These are phyloP conservation scores for Rhizomys pruinosus DNA, from an alignment of 2,113 vertebrate species.

Conservation along the genomic window DNA sequence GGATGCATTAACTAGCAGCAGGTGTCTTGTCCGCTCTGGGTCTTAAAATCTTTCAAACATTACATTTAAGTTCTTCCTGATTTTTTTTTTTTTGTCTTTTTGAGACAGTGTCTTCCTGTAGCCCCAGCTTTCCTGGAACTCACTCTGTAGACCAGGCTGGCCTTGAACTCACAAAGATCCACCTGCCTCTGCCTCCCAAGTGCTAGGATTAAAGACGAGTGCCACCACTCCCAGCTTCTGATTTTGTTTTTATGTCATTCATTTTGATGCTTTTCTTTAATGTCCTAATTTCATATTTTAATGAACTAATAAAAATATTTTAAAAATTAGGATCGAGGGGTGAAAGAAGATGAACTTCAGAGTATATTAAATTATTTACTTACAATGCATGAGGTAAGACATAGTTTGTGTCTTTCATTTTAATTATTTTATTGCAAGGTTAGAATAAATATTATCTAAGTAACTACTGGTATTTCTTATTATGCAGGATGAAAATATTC, in stretches of 20 bases:
- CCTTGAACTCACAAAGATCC: too few species aligned
- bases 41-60: too few species aligned
- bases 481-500: slow-evolving; percentile 97
- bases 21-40: too few species aligned
- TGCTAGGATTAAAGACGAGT: too few species aligned
- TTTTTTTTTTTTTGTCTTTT: too few species aligned
- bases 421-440: slow-evolving; percentile 59
- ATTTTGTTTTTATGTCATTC: neutral
- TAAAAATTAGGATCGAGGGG: slow-evolving; percentile 93
- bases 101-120: too few species aligned
- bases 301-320: slow-evolving; percentile 57
- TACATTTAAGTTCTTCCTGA: neutral
- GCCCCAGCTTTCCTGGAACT: too few species aligned
- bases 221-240: too few species aligned
- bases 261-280: slow-evolving; percentile 36
- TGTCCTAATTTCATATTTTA: slow-evolving; percentile 56
- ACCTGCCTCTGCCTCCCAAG: too few species aligned
- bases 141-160: too few species aligned
- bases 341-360: slow-evolving; percentile 98
- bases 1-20: too few species aligned
- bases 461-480: slow-evolving; percentile 77
- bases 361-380: slow-evolving; percentile 97
- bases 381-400: slow-evolving; percentile 98
- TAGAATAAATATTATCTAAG: slow-evolving; percentile 72
- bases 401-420: slow-evolving; percentile 58